These are phyloP conservation scores for Rhinopomastus cyanomelas DNA, from an alignment of 2,113 vertebrate genomes.

Conservation along the genomic window DNA sequence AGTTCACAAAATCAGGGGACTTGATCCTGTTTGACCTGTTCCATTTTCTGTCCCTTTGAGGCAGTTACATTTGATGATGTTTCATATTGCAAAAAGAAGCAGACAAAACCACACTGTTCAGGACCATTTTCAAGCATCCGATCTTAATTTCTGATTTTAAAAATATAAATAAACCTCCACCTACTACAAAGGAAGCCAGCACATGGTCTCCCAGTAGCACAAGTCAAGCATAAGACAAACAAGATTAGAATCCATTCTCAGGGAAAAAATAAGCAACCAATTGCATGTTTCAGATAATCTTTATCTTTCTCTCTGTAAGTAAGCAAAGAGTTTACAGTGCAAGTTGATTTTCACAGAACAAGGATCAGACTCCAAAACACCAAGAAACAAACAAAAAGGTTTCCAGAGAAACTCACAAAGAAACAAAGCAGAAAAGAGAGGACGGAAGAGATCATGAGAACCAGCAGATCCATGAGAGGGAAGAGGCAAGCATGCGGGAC, in stretches of 20 bases:
- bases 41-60: background rate
- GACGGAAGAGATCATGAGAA: conserved; percentile 12
- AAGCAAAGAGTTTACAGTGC: conserved; percentile 76
- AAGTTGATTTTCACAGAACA: conserved; percentile 69
- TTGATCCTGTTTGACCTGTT: background rate
- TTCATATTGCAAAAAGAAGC: background rate
- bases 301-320: conserved; percentile 66
- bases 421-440: conserved; percentile 55
- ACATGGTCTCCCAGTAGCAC: background rate
- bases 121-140: background rate
- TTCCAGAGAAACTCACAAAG: conserved; percentile 55
- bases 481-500: background rate
- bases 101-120: background rate
- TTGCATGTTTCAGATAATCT: conserved; percentile 56
- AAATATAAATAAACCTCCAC: background rate
- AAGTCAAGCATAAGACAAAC: conserved; percentile 26
- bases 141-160: background rate
- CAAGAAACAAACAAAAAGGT: conserved; percentile 57
- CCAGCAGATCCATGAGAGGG: conserved; percentile 29
- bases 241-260: background rate
- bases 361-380: conserved; percentile 64
- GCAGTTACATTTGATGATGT: background rate
- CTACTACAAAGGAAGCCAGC: background rate
- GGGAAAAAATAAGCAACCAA: background rate
- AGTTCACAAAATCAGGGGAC: background rate